Conservation (phyloP, 2,113 vertebrate genomes). For the Cheirogaleus medius region DNA sequence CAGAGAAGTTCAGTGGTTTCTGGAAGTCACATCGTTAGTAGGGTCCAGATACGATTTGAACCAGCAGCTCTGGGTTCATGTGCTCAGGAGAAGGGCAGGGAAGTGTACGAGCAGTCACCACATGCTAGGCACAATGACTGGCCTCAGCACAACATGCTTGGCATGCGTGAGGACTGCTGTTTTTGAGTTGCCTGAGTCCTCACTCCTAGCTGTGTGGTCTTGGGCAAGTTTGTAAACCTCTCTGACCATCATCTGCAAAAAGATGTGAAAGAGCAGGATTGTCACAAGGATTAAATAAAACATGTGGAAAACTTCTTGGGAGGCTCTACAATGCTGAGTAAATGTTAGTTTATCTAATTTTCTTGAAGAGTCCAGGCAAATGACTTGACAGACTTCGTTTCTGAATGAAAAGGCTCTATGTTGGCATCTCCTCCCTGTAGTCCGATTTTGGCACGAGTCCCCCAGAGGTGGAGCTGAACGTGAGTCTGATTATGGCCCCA, state of each 20-base stretch:
- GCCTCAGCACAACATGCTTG: background rate
- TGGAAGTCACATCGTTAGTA: background rate
- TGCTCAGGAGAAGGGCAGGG: accelerated
- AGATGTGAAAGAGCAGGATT: background rate
- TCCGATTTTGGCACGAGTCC: background rate
- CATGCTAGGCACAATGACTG: accelerated
- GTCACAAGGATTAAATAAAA: background rate
- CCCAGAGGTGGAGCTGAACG: slow-evolving; percentile 40
- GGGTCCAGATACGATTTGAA: background rate
- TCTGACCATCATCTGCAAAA: background rate
- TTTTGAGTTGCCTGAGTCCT: background rate
- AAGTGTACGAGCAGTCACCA: accelerated
- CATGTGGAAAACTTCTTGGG: slow-evolving; percentile 41
- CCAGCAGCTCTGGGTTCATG: background rate
- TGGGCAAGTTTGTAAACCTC: background rate
- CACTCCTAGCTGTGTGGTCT: background rate
- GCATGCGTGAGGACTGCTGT: accelerated
- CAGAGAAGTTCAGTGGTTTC: background rate
- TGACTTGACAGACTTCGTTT: background rate
- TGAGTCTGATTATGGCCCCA: background rate
- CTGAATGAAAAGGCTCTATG: background rate
- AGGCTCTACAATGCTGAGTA: slow-evolving; percentile 5
- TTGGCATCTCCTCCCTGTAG: background rate
- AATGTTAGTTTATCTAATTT: slow-evolving; percentile 68
- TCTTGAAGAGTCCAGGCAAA: background rate